phyloP scores from a whole-genome alignment of 2,113 vertebrate species.

The Caranx ignobilis region DNA sequence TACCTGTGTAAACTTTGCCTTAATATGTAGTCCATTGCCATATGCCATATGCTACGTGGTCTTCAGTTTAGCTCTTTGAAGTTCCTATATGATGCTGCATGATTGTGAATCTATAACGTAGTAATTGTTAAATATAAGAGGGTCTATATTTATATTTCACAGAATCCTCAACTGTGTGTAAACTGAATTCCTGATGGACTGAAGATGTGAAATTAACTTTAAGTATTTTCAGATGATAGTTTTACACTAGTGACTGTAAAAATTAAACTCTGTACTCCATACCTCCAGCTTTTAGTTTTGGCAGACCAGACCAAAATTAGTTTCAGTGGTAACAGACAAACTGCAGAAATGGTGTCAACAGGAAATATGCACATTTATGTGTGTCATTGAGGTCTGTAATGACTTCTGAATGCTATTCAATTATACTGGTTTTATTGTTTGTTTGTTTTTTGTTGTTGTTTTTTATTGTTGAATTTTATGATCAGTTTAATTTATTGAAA shows the following conservation, averaged over 20 bases:
- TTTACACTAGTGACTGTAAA: slow-evolving; percentile 8
- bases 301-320: not conserved
- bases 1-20: slow-evolving; percentile 31
- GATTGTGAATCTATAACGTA: not conserved
- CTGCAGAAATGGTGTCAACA: not conserved
- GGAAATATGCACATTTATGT: not conserved
- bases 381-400: not conserved
- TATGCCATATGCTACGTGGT: slow-evolving; percentile 1
- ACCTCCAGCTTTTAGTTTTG: not conserved
- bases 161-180: not conserved
- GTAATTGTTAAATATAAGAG: not conserved
- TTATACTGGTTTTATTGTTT: not conserved
- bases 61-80: not conserved
- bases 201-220: not conserved
- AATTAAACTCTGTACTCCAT: not conserved
- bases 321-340: not conserved
- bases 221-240: slow-evolving; percentile 11
- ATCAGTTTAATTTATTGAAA: not conserved
- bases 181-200: not conserved
- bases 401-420: not conserved
- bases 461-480: not conserved
- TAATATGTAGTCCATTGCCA: slow-evolving; percentile 9
- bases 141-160: not conserved
- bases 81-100: not conserved
- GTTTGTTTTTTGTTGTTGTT: not conserved